These are phyloP conservation scores for Lutjanus argentimaculatus DNA, from an alignment of 2,797 vertebrate genomes.

Conservation along the genomic window DNA sequence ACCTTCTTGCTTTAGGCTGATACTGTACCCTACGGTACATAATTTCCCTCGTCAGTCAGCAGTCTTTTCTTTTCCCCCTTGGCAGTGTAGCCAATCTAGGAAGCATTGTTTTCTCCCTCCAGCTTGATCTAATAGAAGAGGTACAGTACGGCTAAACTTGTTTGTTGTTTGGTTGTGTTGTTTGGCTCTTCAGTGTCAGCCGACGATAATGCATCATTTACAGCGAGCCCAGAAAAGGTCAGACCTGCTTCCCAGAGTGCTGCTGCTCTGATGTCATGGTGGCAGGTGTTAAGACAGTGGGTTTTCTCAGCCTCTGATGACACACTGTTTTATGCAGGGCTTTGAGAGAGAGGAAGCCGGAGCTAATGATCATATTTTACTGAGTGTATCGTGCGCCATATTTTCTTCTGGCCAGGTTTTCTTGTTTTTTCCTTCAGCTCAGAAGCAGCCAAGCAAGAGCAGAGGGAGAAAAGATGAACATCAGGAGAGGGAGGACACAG, in stretches of 20 bases:
- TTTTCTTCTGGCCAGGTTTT: background rate
- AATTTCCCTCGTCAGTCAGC: slow-evolving; percentile 3
- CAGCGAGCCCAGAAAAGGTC: slow-evolving; percentile 81
- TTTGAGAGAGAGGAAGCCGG: background rate
- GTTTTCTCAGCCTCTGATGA: slow-evolving; percentile 66
- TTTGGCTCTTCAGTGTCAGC: slow-evolving; percentile 52
- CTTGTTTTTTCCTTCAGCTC: background rate
- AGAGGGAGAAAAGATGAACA: slow-evolving; percentile 17
- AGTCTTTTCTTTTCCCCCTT: background rate
- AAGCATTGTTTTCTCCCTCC: background rate
- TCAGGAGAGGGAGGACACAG: slow-evolving; percentile 16
- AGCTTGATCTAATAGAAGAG: slow-evolving; percentile 14
- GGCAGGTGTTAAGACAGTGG: slow-evolving; percentile 79
- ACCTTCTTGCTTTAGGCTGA: background rate
- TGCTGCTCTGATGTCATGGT: slow-evolving; percentile 74
- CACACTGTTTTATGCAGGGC: slow-evolving; percentile 37
- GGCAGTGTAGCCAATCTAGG: background rate
- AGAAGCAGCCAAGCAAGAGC: background rate
- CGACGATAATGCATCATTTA: slow-evolving; percentile 83
- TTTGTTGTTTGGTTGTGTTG: slow-evolving; percentile 51
- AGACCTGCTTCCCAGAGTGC: slow-evolving; percentile 79
- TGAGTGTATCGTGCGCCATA: background rate
- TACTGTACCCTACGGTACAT: background rate
- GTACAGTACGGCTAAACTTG: slow-evolving; percentile 19
- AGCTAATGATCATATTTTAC: slow-evolving; percentile 6